These are phyloP conservation scores for Thalpophila matura DNA, from an alignment of 2,888 invertebrate genomes.

Conservation along the genomic window DNA sequence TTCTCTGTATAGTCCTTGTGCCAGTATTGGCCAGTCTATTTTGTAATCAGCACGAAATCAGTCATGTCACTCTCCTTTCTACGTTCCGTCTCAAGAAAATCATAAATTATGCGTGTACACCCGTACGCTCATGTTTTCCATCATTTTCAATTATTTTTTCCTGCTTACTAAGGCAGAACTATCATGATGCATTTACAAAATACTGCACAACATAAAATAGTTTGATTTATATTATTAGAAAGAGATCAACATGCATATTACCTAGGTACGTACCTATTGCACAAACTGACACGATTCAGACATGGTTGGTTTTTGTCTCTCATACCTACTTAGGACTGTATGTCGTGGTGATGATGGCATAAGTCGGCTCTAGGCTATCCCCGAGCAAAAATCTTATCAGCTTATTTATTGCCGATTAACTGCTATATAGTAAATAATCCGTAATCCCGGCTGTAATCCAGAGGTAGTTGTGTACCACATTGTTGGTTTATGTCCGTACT, in stretches of 20 bases:
- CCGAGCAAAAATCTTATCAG: conserved; percentile 51
- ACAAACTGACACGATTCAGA: too few species aligned
- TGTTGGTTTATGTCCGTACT: conserved; percentile 64
- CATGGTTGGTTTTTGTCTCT: conserved; percentile 1
- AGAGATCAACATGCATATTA: too few species aligned
- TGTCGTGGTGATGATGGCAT: conserved; percentile 4
- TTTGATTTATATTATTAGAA: neutral
- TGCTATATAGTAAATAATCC: conserved; percentile 66
- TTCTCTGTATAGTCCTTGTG: conserved; percentile 10
- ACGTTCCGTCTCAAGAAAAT: conserved; percentile 1
- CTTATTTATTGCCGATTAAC: conserved; percentile 66
- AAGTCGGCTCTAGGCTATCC: conserved; percentile 21
- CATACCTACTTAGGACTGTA: neutral
- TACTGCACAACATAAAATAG: neutral
- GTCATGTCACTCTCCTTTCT: conserved; percentile 6
- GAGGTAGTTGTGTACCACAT: conserved; percentile 64
- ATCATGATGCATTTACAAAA: too few species aligned
- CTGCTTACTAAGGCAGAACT: too few species aligned
- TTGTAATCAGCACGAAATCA: neutral
- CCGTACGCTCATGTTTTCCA: neutral
- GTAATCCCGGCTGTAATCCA: conserved; percentile 71
- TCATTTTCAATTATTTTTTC: conserved; percentile 5
- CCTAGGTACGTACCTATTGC: too few species aligned
- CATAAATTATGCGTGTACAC: neutral
- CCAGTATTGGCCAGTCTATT: neutral